Conservation (phyloP, 2,888 invertebrate species). For the Atethmia centrago region DNA sequence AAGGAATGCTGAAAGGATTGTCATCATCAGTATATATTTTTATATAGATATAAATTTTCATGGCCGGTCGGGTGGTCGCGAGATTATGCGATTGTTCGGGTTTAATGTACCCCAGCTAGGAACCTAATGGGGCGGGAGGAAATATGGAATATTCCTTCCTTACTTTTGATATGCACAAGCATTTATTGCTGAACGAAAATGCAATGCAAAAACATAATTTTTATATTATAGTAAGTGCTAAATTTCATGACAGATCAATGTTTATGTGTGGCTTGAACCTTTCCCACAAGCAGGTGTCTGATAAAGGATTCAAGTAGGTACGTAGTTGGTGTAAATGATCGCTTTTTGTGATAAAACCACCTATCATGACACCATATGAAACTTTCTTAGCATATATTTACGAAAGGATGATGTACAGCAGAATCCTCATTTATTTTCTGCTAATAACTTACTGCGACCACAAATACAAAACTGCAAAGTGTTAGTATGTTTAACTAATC, state of each 20-base stretch:
- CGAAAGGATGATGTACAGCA: no score
- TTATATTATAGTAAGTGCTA: background rate
- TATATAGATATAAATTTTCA: conserved; percentile 59
- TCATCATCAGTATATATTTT: conserved; percentile 60
- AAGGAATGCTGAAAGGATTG: conserved; percentile 54
- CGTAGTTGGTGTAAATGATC: background rate
- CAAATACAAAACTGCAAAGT: conserved; percentile 21
- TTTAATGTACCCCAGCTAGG: conserved; percentile 53
- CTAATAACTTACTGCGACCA: background rate
- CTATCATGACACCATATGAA: background rate
- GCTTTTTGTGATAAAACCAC: background rate
- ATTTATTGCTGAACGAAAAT: background rate
- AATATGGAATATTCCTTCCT: background rate
- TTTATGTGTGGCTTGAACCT: no score
- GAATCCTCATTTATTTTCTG: background rate
- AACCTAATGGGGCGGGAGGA: background rate
- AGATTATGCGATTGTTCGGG: conserved; percentile 60
- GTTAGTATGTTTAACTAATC: conserved; percentile 3
- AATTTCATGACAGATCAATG: background rate
- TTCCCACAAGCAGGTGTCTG: no score
- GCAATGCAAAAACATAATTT: no score
- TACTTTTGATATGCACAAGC: background rate
- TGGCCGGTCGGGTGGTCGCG: conserved; percentile 31
- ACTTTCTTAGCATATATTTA: background rate
- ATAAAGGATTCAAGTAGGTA: background rate